phyloP scores from a whole-genome alignment of 2,113 vertebrate genomes.

The Pseudopodoces humilis region DNA sequence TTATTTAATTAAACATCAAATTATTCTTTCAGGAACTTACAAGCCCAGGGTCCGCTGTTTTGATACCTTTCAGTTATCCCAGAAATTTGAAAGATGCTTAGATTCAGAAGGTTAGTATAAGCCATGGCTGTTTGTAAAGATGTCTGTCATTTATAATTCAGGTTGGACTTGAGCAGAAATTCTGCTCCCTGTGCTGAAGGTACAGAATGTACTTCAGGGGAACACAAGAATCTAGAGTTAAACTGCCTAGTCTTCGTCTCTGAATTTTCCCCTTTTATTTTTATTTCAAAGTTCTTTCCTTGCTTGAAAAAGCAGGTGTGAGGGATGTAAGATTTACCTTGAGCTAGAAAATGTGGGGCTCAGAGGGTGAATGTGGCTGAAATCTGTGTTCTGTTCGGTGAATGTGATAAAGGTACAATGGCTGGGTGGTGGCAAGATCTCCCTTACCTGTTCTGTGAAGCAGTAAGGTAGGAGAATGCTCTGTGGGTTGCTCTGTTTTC shows the following conservation, averaged over 20 bases:
- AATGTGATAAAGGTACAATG: accelerated
- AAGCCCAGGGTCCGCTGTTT: slow-evolving; percentile 95
- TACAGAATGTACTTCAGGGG: neutral
- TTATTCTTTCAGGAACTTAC: slow-evolving; percentile 86
- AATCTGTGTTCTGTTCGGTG: neutral
- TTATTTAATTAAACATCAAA: neutral
- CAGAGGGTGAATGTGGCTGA: neutral
- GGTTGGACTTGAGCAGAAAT: neutral
- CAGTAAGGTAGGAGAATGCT: neutral
- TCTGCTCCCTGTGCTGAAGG: neutral
- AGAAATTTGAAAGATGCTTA: slow-evolving; percentile 97
- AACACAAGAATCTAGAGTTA: neutral
- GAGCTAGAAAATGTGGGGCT: accelerated
- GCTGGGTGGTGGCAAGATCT: neutral
- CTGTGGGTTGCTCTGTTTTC: neutral
- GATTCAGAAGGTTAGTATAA: slow-evolving; percentile 89
- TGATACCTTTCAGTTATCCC: slow-evolving; percentile 92
- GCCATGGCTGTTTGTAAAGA: neutral
- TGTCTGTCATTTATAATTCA: neutral
- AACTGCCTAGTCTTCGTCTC: neutral
- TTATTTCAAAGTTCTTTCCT: neutral
- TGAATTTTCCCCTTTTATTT: neutral
- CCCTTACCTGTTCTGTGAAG: neutral
- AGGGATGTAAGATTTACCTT: neutral
- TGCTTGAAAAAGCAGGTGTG: neutral